phyloP scores from a whole-genome alignment of 2,797 vertebrate species.

The Karalla daura region DNA sequence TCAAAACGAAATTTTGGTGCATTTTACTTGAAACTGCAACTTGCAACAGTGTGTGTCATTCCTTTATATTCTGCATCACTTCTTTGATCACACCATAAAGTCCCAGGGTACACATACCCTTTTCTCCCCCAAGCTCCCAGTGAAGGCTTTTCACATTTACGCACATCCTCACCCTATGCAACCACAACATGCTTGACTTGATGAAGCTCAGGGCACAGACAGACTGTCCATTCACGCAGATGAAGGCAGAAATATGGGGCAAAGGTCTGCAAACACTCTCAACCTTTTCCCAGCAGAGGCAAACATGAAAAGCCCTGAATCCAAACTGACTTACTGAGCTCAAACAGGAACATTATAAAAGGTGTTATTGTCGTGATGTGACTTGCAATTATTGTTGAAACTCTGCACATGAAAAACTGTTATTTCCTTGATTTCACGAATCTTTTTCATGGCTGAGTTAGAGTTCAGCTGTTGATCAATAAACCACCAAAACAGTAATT shows the following conservation, averaged over 20 bases:
- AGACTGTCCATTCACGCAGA: conserved; percentile 60
- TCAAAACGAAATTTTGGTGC: too few species aligned
- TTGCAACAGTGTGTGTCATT: neutral
- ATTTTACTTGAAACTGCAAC: neutral
- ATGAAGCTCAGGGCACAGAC: conserved; percentile 31
- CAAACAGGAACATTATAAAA: conserved; percentile 31
- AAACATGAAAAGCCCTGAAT: conserved; percentile 45
- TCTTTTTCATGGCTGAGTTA: conserved; percentile 14
- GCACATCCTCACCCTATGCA: neutral
- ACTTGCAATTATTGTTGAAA: conserved; percentile 3
- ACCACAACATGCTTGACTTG: conserved; percentile 13
- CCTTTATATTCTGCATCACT: neutral
- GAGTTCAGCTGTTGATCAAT: conserved; percentile 27
- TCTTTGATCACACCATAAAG: neutral
- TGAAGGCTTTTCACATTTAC: neutral
- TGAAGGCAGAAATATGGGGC: conserved; percentile 53
- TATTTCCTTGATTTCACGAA: neutral
- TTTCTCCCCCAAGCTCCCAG: conserved; percentile 9
- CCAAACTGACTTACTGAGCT: conserved; percentile 27
- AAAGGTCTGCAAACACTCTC: conserved; percentile 70
- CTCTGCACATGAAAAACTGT: neutral
- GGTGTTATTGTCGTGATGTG: conserved; percentile 3
- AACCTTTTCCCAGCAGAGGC: conserved; percentile 42
- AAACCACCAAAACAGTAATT: neutral
- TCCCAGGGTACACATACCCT: neutral